Evolutionary conservation across 2,113 vertebrate genomes (phyloP).

Genomic region (Hippocampus abdominalis): DNA sequence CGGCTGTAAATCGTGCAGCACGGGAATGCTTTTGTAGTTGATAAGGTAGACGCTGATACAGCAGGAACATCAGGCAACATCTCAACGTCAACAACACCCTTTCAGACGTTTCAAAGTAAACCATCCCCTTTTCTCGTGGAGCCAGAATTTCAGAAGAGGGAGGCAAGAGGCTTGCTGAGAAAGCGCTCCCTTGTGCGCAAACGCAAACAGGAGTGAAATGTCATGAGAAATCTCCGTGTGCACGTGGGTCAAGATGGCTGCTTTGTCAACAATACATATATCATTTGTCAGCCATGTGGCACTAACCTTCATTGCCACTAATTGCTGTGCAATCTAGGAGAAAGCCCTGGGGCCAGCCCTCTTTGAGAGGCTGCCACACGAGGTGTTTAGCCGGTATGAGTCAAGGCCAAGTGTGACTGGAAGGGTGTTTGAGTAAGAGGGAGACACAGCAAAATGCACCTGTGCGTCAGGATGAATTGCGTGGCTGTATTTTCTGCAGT

Average conservation of each 20-base stretch:
- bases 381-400: slow-evolving; percentile 23
- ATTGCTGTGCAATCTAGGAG: slow-evolving; percentile 49
- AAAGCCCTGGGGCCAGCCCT: slow-evolving; percentile 33
- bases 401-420: slow-evolving; percentile 10
- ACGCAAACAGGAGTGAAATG: slow-evolving; percentile 33
- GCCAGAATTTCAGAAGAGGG: slow-evolving; percentile 27
- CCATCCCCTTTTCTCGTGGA: not conserved
- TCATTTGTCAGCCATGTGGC: slow-evolving; percentile 31
- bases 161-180: slow-evolving; percentile 38
- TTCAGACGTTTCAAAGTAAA: slow-evolving; percentile 17
- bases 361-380: slow-evolving; percentile 16
- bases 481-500: slow-evolving; percentile 15
- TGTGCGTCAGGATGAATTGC: slow-evolving; percentile 9
- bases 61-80: slow-evolving; percentile 35
- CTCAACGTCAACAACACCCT: slow-evolving; percentile 29
- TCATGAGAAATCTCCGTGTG: slow-evolving; percentile 22
- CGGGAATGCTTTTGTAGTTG: slow-evolving; percentile 37
- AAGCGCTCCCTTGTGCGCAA: slow-evolving; percentile 44
- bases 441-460: slow-evolving; percentile 16
- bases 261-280: slow-evolving; percentile 30
- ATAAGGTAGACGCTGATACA: slow-evolving; percentile 42
- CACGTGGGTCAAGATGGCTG: slow-evolving; percentile 47
- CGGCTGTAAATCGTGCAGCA: slow-evolving; percentile 33
- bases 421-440: not conserved
- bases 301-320: slow-evolving; percentile 36